These are phyloP conservation scores for Pampusana beccarii DNA, from an alignment of 2,113 vertebrate genomes.

Conservation along the genomic window DNA sequence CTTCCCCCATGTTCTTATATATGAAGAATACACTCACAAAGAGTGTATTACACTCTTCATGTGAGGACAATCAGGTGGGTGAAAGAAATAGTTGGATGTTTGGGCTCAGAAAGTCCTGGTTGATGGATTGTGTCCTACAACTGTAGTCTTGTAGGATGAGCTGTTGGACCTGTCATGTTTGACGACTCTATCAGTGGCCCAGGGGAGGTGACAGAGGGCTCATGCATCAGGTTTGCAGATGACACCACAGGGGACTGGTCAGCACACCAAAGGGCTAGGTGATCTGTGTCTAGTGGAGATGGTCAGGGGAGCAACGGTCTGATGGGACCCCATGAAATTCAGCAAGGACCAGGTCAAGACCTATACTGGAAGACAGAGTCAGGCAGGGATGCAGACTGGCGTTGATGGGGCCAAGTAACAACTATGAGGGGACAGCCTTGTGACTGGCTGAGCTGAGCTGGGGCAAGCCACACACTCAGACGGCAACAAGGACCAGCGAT, in stretches of 20 bases:
- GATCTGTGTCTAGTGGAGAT: too few relatives aligned
- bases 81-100: background rate
- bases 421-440: too few relatives aligned
- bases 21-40: too few relatives aligned
- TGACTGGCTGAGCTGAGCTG: background rate
- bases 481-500: accelerated
- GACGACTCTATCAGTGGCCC: too few relatives aligned
- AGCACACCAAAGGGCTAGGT: background rate
- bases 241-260: background rate
- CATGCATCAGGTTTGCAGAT: background rate
- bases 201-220: background rate
- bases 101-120: background rate
- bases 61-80: background rate
- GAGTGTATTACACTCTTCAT: background rate
- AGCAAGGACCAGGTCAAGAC: background rate
- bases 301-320: background rate
- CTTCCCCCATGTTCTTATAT: background rate
- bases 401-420: background rate
- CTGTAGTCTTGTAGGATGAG: background rate
- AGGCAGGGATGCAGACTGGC: background rate
- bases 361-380: background rate
- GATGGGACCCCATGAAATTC: background rate
- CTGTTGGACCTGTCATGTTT: background rate
- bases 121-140: background rate
- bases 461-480: too few relatives aligned